Evolutionary conservation across 2,888 invertebrate species (phyloP).

Genomic region (Ariolimax columbianus): DNA sequence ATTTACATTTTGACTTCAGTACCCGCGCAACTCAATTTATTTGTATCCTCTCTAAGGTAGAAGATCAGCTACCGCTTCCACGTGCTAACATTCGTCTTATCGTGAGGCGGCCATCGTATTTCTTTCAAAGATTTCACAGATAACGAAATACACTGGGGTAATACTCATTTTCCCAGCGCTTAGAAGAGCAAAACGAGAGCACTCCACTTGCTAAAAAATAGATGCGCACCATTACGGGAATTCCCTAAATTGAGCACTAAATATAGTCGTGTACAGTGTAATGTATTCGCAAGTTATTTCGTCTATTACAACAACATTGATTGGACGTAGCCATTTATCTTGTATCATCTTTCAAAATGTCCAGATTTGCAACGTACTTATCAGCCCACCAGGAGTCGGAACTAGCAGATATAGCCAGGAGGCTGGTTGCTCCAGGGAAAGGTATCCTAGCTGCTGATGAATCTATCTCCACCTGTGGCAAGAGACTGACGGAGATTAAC

Average conservation of each 20-base stretch:
- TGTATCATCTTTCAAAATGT: neutral
- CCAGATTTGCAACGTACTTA: constrained; percentile 60
- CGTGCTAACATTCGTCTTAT: no score
- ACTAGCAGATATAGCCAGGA: constrained; percentile 90
- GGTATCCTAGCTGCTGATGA: constrained; percentile 99
- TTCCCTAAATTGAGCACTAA: neutral
- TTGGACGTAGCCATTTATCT: no score
- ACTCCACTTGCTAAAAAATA: no score
- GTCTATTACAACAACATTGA: neutral
- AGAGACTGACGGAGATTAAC: constrained; percentile 91
- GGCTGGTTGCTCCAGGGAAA: constrained; percentile 94
- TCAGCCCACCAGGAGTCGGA: constrained; percentile 88
- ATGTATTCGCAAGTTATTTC: neutral
- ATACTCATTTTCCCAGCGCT: no score
- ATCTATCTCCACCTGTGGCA: constrained; percentile 88
- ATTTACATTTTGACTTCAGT: no score
- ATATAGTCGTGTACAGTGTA: neutral
- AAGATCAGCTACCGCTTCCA: no score
- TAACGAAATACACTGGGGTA: no score
- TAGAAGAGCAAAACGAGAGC: no score
- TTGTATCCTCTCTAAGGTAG: no score
- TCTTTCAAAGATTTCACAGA: no score
- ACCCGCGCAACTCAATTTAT: no score
- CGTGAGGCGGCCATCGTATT: no score
- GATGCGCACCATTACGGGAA: neutral